These are phyloP conservation scores for Cricetomys ansorgei DNA, from an alignment of 2,113 vertebrate genomes.

Conservation along the genomic window DNA sequence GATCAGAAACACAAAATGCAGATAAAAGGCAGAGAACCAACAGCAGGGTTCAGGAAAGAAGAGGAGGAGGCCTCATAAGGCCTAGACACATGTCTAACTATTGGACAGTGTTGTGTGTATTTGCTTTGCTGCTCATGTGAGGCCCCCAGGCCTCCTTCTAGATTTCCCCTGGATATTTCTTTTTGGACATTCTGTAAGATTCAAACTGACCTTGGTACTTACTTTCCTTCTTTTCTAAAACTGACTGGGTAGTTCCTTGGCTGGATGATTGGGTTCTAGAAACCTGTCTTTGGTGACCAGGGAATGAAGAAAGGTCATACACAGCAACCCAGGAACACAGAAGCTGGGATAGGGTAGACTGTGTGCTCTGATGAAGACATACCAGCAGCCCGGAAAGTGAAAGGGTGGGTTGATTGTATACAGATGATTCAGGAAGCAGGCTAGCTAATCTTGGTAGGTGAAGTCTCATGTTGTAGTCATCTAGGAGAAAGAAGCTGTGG, in stretches of 20 bases:
- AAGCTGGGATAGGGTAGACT: neutral
- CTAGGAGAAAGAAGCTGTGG: neutral
- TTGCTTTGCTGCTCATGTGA: neutral
- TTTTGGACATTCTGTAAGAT: neutral
- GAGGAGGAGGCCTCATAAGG: neutral
- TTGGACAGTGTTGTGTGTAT: too few species aligned
- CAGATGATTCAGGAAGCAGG: neutral
- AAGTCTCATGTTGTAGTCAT: neutral
- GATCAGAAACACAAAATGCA: neutral
- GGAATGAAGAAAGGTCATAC: neutral
- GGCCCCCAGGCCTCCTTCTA: neutral
- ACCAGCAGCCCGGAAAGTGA: neutral
- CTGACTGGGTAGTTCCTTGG: neutral
- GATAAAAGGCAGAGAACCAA: neutral
- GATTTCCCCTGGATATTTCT: accelerated
- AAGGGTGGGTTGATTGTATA: neutral
- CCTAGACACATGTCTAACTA: neutral
- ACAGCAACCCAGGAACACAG: neutral
- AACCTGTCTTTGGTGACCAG: neutral
- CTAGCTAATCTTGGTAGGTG: neutral
- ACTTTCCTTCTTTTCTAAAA: too few species aligned
- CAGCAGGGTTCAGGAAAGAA: neutral
- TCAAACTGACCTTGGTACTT: neutral
- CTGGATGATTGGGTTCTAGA: neutral
- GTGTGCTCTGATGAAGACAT: neutral